phyloP scores from a whole-genome alignment of 2,113 vertebrate species.

The Heteronetta atricapilla region DNA sequence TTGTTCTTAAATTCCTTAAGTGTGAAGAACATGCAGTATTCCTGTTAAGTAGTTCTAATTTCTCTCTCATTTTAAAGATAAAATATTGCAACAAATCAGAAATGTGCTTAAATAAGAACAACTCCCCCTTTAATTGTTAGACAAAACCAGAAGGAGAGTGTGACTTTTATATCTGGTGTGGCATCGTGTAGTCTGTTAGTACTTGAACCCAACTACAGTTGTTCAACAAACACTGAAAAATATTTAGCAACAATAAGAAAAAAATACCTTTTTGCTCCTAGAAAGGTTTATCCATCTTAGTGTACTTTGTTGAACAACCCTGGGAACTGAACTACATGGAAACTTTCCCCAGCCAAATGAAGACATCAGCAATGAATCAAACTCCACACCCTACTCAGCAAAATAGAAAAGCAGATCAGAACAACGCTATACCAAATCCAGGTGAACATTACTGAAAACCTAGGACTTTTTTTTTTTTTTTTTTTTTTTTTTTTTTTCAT shows the following conservation, averaged over 20 bases:
- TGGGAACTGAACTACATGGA: background rate
- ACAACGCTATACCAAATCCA: background rate
- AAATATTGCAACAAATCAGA: background rate
- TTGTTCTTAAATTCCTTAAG: background rate
- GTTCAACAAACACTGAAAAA: background rate
- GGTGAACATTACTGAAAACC: background rate
- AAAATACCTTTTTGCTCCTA: background rate
- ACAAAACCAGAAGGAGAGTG: background rate
- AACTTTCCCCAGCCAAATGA: background rate
- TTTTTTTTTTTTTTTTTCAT: background rate
- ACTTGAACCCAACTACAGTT: background rate
- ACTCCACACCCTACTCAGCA: background rate
- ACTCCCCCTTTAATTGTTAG: background rate
- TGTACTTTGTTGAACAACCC: background rate
- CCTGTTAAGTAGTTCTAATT: background rate
- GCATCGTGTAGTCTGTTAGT: background rate
- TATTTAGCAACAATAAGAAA: background rate
- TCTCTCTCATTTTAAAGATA: background rate
- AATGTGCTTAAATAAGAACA: background rate
- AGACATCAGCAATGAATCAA: background rate
- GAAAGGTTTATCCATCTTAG: background rate
- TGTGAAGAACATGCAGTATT: background rate
- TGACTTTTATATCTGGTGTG: background rate
- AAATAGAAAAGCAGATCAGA: background rate
- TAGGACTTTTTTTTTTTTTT: background rate